phyloP scores from a whole-genome alignment of 2,888 invertebrate genomes.

The Caenorhabditis virilis region DNA sequence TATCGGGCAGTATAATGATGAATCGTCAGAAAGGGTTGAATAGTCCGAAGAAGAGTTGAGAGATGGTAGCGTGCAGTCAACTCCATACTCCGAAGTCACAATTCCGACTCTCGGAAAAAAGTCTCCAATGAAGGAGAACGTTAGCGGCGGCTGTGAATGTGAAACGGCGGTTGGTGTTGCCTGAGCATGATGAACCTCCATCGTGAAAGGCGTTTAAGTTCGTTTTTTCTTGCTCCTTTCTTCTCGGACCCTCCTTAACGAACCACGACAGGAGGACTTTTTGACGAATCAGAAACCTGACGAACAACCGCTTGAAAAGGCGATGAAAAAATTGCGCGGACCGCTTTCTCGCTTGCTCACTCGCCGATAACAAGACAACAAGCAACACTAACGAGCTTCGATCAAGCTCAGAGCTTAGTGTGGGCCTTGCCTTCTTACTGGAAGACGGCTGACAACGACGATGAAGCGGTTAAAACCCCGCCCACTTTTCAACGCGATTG shows the following conservation, averaged over 20 bases:
- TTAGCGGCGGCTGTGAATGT: conserved; percentile 9
- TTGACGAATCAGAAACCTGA: not conserved
- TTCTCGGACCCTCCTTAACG: not conserved
- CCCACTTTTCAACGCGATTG: conserved; percentile 21
- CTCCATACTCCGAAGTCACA: conserved; percentile 29
- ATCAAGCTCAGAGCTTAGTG: conserved; percentile 10
- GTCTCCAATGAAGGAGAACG: conserved; percentile 37
- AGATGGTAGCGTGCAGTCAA: conserved; percentile 17
- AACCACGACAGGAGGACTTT: not conserved
- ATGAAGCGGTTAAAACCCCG: conserved; percentile 15
- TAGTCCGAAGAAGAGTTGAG: conserved; percentile 9
- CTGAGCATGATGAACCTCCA: conserved; percentile 50
- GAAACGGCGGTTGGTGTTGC: conserved; percentile 11
- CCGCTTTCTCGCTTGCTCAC: too few species aligned
- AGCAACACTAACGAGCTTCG: conserved; percentile 29
- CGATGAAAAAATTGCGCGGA: conserved; percentile 17
- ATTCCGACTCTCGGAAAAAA: conserved; percentile 26
- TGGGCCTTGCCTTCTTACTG: conserved; percentile 10
- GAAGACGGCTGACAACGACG: not conserved
- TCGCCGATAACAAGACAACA: conserved; percentile 37
- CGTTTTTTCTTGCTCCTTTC: conserved; percentile 9
- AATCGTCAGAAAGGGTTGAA: conserved; percentile 22
- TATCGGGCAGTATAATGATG: conserved; percentile 13
- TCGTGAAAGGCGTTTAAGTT: conserved; percentile 21
- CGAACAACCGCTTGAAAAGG: not conserved